A percentile compares a stretch with the other conserved stretches of the same genome.
These are phyloP conservation scores for Platysteira castanea DNA, from an alignment of 2,113 vertebrate species.

Conservation along the genomic window DNA sequence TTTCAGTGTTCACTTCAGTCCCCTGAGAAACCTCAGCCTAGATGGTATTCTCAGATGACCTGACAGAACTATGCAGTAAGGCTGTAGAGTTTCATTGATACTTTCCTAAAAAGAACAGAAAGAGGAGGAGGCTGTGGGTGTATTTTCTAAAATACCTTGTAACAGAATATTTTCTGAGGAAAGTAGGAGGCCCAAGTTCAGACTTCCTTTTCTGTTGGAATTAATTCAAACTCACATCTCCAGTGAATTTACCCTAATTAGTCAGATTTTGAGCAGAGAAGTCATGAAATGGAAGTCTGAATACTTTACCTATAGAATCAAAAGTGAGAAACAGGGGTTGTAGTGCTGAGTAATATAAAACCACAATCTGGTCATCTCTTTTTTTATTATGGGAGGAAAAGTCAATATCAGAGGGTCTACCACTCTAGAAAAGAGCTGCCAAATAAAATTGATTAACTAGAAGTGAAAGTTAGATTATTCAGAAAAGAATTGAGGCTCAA, in stretches of 20 bases:
- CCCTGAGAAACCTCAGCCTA: not conserved
- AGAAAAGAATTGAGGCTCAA: not conserved
- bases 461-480: not conserved
- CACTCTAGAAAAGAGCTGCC: not conserved
- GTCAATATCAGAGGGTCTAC: not conserved
- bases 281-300: not conserved
- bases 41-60: not conserved
- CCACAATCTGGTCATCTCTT: not conserved
- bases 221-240: not conserved
- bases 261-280: not conserved
- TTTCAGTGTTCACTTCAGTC: not conserved
- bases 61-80: not conserved
- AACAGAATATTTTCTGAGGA: not conserved
- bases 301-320: not conserved
- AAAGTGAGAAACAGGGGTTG: not conserved
- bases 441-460: not conserved
- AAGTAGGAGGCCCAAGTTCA: not conserved
- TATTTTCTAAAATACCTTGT: constrained; percentile 21
- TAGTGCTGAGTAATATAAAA: not conserved
- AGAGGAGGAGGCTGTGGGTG: not conserved
- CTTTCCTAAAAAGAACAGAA: not conserved
- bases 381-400: not conserved
- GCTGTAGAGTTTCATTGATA: not conserved
- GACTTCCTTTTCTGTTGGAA: not conserved
- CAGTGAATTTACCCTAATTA: not conserved